Evolutionary conservation across 2,888 invertebrate species (phyloP).

Genomic region (Agriopis leucophaearia): DNA sequence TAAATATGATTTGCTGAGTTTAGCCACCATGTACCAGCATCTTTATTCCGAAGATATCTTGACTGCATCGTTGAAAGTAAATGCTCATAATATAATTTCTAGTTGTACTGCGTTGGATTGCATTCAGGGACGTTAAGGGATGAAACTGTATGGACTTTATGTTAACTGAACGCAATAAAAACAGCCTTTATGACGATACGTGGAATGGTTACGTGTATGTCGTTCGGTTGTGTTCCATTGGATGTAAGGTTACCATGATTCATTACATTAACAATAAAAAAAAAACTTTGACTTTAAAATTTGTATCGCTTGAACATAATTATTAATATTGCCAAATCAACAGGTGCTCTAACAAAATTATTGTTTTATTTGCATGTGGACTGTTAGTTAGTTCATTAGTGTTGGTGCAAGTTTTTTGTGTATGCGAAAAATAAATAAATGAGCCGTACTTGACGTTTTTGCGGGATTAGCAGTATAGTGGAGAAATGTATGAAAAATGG

Average conservation of each 20-base stretch:
- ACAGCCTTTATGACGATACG: slow-evolving; percentile 84
- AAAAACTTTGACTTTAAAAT: no score
- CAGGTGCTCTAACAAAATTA: no score
- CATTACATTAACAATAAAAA: neutral
- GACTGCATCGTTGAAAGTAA: slow-evolving; percentile 85
- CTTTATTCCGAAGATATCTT: slow-evolving; percentile 72
- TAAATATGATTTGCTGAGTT: no score
- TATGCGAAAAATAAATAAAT: no score
- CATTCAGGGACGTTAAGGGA: slow-evolving; percentile 81
- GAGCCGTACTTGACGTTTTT: no score
- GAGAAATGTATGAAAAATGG: no score
- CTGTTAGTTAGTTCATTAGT: no score
- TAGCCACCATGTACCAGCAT: slow-evolving; percentile 7
- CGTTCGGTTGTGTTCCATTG: slow-evolving; percentile 62
- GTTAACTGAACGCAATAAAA: slow-evolving; percentile 83
- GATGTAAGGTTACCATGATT: slow-evolving; percentile 18
- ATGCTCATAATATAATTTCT: slow-evolving; percentile 80
- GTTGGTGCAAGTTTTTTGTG: no score
- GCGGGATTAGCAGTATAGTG: no score
- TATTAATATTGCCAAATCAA: no score
- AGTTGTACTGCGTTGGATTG: slow-evolving; percentile 81
- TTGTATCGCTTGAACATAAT: no score
- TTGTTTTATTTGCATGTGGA: no score
- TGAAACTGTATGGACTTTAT: slow-evolving; percentile 83
- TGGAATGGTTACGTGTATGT: slow-evolving; percentile 80